A percentile compares a stretch with the other conserved stretches of the same genome.
These are phyloP conservation scores for Etheostoma cragini DNA, from an alignment of 2,113 vertebrate species.

Conservation along the genomic window DNA sequence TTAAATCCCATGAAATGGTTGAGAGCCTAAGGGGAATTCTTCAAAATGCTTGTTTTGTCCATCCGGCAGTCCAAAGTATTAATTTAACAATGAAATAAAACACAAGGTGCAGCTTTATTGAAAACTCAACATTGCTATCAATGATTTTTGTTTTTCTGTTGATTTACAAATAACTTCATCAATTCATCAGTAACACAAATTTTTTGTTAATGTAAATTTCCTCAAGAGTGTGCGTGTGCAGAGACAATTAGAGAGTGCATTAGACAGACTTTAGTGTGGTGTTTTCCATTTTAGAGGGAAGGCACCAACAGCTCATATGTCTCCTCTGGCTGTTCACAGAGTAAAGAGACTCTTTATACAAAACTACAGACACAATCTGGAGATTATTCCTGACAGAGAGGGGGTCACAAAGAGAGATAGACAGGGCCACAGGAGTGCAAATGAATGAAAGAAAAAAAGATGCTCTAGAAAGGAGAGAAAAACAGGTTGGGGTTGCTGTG, in stretches of 20 bases:
- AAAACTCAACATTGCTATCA: background rate
- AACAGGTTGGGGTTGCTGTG: constrained; percentile 60
- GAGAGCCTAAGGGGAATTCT: no score
- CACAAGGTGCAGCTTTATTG: background rate
- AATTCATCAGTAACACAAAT: background rate
- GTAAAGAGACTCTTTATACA: constrained; percentile 29
- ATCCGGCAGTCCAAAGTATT: background rate
- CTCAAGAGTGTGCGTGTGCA: background rate
- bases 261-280: background rate
- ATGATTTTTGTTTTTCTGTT: background rate
- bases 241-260: background rate
- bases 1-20: no score
- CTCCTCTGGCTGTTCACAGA: background rate
- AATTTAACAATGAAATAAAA: background rate
- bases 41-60: background rate
- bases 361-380: constrained; percentile 41
- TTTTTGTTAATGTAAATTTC: background rate
- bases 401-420: background rate
- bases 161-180: background rate
- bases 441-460: constrained; percentile 31
- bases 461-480: constrained; percentile 30
- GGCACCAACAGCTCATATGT: background rate
- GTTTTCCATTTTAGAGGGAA: background rate
- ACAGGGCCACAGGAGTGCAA: background rate
- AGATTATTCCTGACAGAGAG: constrained; percentile 37